phyloP scores from a whole-genome alignment of 2,888 invertebrate species.

The Caenorhabditis sp. region DNA sequence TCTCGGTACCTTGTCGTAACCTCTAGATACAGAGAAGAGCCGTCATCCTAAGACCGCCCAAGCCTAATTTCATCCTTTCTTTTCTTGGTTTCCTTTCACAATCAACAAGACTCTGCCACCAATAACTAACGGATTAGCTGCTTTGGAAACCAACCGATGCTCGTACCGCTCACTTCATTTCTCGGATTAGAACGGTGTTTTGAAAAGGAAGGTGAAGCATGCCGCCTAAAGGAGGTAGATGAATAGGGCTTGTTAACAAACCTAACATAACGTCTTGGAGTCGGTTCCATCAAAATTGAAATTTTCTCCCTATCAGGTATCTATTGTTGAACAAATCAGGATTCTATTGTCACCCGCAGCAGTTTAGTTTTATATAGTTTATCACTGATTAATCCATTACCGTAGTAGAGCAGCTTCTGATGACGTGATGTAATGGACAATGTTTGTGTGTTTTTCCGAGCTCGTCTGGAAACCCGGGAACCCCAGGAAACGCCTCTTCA shows the following conservation, averaged over 20 bases:
- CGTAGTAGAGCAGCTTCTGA: constrained; percentile 2
- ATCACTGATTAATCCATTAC: constrained; percentile 8
- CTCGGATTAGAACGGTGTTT: constrained; percentile 56
- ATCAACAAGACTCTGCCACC: constrained; percentile 38
- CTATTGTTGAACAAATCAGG: constrained; percentile 24
- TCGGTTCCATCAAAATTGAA: neutral
- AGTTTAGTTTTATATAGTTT: constrained; percentile 30
- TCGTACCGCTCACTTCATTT: constrained; percentile 54
- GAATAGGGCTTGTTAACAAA: constrained; percentile 51
- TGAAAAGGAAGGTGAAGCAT: constrained; percentile 52
- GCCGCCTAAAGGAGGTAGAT: constrained; percentile 19
- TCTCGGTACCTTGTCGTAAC: constrained; percentile 38
- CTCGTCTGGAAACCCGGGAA: neutral
- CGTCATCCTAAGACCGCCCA: constrained; percentile 7
- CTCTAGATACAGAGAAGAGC: constrained; percentile 7
- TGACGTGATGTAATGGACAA: constrained; percentile 1
- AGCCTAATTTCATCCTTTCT: constrained; percentile 30
- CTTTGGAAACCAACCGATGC: constrained; percentile 44
- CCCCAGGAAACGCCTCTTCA: neutral
- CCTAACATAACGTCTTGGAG: neutral
- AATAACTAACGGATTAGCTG: constrained; percentile 60
- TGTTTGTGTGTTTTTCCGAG: neutral
- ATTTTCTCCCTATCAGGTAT: constrained; percentile 14
- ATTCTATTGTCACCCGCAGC: constrained; percentile 2
- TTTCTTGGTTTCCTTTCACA: constrained; percentile 7